Evolutionary conservation across 2,797 vertebrate species (phyloP).

Genomic region (Tamandua tetradactyla): DNA sequence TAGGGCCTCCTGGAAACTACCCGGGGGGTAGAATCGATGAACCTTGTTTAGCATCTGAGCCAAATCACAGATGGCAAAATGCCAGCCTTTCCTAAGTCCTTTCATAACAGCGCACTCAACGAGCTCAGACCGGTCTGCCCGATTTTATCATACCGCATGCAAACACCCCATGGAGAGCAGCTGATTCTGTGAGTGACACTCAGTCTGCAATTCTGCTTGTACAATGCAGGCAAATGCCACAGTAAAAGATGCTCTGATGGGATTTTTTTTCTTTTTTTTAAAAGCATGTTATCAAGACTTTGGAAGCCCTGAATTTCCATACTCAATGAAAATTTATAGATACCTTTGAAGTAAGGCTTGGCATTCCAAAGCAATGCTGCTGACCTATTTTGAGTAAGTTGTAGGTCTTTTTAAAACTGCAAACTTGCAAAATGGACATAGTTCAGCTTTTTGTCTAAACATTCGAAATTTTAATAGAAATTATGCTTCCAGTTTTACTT

Average conservation of each 20-base stretch:
- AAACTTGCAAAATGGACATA: neutral
- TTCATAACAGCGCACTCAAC: neutral
- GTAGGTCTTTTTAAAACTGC: neutral
- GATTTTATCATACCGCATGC: too few species aligned
- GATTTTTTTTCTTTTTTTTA: neutral
- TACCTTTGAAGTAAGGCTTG: neutral
- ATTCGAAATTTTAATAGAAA: constrained; percentile 1
- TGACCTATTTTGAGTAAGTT: neutral
- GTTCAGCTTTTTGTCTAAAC: neutral
- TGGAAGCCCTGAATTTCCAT: neutral
- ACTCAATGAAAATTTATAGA: neutral
- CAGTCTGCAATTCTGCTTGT: neutral
- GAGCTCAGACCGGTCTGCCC: neutral
- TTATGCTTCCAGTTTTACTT: constrained; percentile 47
- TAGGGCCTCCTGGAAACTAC: neutral
- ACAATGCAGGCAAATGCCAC: neutral
- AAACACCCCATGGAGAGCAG: neutral
- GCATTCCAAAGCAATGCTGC: neutral
- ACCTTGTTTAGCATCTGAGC: neutral
- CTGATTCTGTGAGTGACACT: too few species aligned
- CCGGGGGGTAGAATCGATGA: neutral
- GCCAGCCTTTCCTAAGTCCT: neutral
- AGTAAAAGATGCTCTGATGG: neutral
- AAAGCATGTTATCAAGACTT: neutral
- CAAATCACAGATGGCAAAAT: neutral